phyloP scores from a whole-genome alignment of 1,140 invertebrate genomes.

The Polypedilum vanderplanki region DNA sequence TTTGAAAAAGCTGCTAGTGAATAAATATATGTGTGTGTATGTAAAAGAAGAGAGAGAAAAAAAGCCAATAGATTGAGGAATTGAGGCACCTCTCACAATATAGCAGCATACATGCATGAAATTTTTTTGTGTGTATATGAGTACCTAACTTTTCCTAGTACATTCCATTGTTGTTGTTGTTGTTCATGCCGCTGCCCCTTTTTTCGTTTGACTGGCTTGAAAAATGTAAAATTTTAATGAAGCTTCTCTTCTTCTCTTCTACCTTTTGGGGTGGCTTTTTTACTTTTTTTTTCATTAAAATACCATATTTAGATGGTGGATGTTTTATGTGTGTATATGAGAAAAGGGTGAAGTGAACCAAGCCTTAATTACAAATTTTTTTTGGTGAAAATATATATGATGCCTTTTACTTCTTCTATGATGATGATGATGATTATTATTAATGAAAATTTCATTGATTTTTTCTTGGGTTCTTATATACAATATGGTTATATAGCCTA shows the following conservation, averaged over 20 bases:
- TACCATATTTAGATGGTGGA: conserved; percentile 12
- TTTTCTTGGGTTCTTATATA: background rate
- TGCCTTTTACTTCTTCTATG: background rate
- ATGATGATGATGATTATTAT: background rate
- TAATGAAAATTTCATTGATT: conserved; percentile 15
- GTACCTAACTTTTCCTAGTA: background rate
- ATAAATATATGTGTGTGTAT: background rate
- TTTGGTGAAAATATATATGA: background rate
- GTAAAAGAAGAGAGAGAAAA: background rate
- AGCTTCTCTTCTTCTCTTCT: background rate
- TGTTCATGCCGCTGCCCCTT: background rate
- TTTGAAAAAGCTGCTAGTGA: background rate
- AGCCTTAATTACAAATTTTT: conserved; percentile 4
- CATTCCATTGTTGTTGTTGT: background rate
- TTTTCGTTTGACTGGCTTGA: background rate
- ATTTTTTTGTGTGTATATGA: background rate
- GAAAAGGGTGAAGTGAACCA: background rate
- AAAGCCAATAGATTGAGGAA: conserved; percentile 12
- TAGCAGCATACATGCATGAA: background rate
- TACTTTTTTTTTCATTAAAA: conserved; percentile 2
- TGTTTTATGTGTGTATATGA: background rate
- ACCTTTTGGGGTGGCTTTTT: background rate
- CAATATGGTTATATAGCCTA: no score
- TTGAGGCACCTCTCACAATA: background rate
- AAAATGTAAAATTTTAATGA: conserved; percentile 15